Evolutionary conservation across 2,888 invertebrate species (phyloP).

Genomic region (Phengaris alcon): DNA sequence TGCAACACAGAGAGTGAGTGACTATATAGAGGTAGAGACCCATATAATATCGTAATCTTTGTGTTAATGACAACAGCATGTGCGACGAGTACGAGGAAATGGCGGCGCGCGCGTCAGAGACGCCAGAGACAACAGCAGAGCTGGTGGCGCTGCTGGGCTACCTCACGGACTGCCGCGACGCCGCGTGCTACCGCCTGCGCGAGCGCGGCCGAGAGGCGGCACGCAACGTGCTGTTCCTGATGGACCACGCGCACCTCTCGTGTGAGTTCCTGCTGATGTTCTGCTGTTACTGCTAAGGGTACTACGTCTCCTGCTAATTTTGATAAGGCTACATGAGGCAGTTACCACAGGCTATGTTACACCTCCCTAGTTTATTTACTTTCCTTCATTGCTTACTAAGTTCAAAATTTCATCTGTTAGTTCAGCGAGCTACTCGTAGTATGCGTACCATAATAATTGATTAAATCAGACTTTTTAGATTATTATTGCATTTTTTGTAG

Average conservation of each 20-base stretch:
- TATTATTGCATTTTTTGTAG: no score
- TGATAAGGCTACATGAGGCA: no score
- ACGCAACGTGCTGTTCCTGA: slow-evolving; percentile 89
- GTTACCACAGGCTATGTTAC: no score
- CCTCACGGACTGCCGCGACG: slow-evolving; percentile 90
- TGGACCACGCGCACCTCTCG: slow-evolving; percentile 87
- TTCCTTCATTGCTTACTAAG: no score
- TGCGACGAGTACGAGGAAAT: slow-evolving; percentile 94
- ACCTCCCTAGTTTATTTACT: no score
- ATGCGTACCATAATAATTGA: neutral
- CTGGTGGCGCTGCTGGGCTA: slow-evolving; percentile 92
- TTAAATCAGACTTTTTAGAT: no score
- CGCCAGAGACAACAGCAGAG: slow-evolving; percentile 92
- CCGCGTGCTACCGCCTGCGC: slow-evolving; percentile 90
- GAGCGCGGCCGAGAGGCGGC: slow-evolving; percentile 88
- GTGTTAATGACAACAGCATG: slow-evolving; percentile 74
- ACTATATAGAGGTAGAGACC: no score
- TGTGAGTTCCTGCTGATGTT: slow-evolving; percentile 52
- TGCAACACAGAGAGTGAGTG: neutral
- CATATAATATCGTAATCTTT: no score
- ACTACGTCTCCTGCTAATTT: neutral
- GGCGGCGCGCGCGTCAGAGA: slow-evolving; percentile 89
- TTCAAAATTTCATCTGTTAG: neutral
- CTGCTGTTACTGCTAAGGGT: neutral
- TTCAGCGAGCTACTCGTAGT: neutral